phyloP scores from a whole-genome alignment of 2,113 vertebrate genomes.

The Excalfactoria chinensis region DNA sequence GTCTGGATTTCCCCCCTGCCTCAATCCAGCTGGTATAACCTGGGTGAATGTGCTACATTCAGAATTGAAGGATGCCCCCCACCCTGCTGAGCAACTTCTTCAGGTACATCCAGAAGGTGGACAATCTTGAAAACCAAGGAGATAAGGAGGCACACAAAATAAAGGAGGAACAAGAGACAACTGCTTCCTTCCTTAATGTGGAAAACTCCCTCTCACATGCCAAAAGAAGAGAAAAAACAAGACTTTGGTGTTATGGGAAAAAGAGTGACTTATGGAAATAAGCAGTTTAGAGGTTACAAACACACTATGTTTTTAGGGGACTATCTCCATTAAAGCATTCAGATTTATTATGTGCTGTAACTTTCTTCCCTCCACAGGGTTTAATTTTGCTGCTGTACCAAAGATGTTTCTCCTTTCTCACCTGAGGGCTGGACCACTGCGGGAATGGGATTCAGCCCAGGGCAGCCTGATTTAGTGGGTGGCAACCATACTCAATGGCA shows the following conservation, averaged over 20 bases:
- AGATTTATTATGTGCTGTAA: neutral
- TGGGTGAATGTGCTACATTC: rapidly evolving
- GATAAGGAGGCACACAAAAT: neutral
- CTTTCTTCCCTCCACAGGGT: neutral
- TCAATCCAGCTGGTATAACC: rapidly evolving
- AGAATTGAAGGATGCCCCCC: neutral
- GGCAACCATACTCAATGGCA: too few species aligned
- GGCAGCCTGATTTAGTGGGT: too few species aligned
- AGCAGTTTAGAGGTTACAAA: neutral
- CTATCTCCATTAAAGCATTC: neutral
- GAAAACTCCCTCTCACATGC: neutral
- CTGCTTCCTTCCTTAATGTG: neutral
- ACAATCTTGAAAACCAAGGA: neutral
- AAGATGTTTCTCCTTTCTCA: neutral
- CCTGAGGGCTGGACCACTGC: neutral
- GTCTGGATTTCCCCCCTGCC: neutral
- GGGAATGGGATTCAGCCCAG: neutral
- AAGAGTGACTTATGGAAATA: neutral
- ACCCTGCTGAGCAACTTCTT: neutral
- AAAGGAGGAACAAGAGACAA: neutral
- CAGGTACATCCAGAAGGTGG: neutral
- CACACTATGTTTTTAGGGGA: neutral
- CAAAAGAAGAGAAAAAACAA: neutral
- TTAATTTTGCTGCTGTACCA: neutral
- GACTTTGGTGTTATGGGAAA: neutral